Base-by-base conservation (phyloP, 2,888 invertebrate genomes). In the Brenthis ino region DNA sequence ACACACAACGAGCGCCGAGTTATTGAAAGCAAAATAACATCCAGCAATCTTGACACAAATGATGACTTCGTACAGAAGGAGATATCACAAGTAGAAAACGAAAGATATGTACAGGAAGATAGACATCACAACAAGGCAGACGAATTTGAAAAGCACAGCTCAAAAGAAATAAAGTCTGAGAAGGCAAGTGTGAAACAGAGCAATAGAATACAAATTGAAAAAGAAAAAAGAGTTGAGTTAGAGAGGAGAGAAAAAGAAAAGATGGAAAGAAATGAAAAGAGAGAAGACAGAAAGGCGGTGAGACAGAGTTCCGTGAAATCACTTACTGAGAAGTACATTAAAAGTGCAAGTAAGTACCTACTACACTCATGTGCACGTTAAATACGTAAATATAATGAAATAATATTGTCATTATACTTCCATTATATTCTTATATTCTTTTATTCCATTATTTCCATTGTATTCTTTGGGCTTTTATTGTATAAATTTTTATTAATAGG, bases 301-400 rank as follows among this genome's bases (percentile, higher is more conserved):
- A 91, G 96, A n/a, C 94, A 95, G 77, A 96, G 95, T 75, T 96
- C 96, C 0, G 96, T 96, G 14, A 96, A 96, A 82, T 96, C 96
- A 67, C 93, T 96, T 73, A 96, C 96, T n/a, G 96, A 96, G 82
- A 96, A 96, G 84, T 96, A 95, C 82, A 95, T 96, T 78, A 95
- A 96, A 80, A 96, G 95, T 83, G 94, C 95, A 64, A 88, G 92
- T 92, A 74, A 91, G 91, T 87, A 65, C 6, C 47, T 54, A 20
- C 20, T 54, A n/a, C 20, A 43, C 37, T 43, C 37, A 20, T 54
- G 3, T 54, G 16, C 16, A n/a, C 20, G n/a, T 28, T 28, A 28
- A 28, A 28, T 28, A 28, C 28, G 28, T 28, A 28, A 28, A 28
- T 28, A 28, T 28, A 28, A 28, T 28, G 5, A 28, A 28, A 28